phyloP scores from a whole-genome alignment of 37 sponge, comb jelly and placozoan species.

The Chondrosia reniformis region DNA sequence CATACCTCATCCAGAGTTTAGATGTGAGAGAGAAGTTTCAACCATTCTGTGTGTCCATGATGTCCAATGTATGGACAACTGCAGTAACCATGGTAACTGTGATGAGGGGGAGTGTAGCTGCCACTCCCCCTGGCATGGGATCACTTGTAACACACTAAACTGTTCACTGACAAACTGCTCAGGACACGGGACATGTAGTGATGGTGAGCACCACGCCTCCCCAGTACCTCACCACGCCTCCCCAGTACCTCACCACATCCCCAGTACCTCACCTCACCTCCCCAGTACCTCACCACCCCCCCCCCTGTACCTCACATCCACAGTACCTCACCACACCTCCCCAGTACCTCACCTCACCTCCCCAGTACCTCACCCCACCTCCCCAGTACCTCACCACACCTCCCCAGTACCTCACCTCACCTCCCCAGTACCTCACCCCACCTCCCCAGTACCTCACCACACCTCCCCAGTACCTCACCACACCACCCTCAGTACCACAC shows the following conservation, averaged over 20 bases:
- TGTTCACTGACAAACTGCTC: slow-evolving; percentile 55
- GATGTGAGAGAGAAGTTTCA: slow-evolving; percentile 81
- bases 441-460: neutral
- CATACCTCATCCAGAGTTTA: slow-evolving; percentile 42
- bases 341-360: too few species aligned
- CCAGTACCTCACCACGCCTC: neutral
- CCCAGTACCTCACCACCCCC: neutral
- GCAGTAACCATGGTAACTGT: slow-evolving; percentile 76
- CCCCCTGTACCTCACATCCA: too few species aligned
- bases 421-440: neutral
- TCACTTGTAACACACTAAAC: slow-evolving; percentile 49
- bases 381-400: slow-evolving; percentile 2
- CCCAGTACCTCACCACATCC: too few species aligned
- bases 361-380: neutral
- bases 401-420: neutral
- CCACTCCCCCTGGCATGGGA: slow-evolving; percentile 63
- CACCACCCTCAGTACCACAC: too few species aligned
- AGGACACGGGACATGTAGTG: slow-evolving; percentile 57
- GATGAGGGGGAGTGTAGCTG: slow-evolving; percentile 60
- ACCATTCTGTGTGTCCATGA: slow-evolving; percentile 85
- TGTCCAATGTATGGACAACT: slow-evolving; percentile 63
- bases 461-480: too few species aligned
- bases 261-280: too few species aligned
- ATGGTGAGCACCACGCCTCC: neutral
- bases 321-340: too few species aligned